Conservation (phyloP, 2,113 vertebrate species). For the Gymnogyps californianus region DNA sequence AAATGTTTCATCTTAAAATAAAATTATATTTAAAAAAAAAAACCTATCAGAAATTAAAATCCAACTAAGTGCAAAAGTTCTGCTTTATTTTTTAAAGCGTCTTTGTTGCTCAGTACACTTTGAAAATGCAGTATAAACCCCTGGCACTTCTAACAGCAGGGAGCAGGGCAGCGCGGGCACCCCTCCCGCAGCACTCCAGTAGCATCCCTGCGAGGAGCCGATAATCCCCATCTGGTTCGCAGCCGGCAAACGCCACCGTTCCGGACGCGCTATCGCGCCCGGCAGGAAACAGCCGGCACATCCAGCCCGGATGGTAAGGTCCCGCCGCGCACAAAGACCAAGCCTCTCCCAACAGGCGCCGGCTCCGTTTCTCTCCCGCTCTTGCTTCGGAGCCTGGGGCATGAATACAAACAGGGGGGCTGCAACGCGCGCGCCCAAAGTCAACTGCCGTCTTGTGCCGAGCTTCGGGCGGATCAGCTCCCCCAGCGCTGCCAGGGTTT, state of each 20-base stretch:
- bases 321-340: fast-evolving
- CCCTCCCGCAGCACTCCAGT: background rate
- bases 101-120: background rate
- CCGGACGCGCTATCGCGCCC: fast-evolving
- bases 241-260: fast-evolving
- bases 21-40: background rate
- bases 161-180: background rate
- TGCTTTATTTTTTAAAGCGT: background rate
- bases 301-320: background rate
- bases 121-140: background rate
- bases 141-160: background rate
- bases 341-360: background rate
- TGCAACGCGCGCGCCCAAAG: fast-evolving
- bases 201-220: background rate
- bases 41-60: background rate
- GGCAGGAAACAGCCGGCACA: background rate
- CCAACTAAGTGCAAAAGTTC: background rate
- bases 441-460: no score
- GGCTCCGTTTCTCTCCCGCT: fast-evolving
- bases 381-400: background rate
- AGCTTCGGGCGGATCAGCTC: no score
- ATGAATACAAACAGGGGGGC: no score
- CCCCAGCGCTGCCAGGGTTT: fast-evolving
- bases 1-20: background rate
- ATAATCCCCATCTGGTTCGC: background rate